Evolutionary conservation across 1,140 invertebrate genomes (phyloP), one percentile per base, ranked within the genome.

Genomic region (Philopotamus ludificatus): DNA sequence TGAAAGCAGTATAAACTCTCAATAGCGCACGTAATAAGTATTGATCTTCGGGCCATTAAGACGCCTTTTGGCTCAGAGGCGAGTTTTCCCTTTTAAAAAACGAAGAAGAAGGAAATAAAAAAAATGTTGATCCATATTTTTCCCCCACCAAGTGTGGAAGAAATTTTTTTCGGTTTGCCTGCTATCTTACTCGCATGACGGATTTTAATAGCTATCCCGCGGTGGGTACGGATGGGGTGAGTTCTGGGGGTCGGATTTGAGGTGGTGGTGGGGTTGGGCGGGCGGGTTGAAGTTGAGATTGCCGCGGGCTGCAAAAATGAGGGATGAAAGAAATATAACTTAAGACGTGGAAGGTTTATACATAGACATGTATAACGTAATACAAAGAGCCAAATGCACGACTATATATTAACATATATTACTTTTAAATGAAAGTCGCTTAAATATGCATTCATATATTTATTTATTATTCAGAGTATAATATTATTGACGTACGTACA

Each of bases 261-360:
- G 54, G 16, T 49, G 23, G 10, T 18, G 23, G 21, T 4, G 41
- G 45, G 3, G 47, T 23, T 72, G 74, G 77, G 76, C 75, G 74
- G 76, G 78, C 74, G 76, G 77, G 75, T 79, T 79, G 74, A 77
- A 77, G 76, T 80, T 77, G 77, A 80, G 79, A 81, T 81, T 80
- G 79, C 79, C 79, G 79, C 79, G 77, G 79, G 79, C 79, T 81
- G 78, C 78, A 81, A 80, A 81, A 81, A 81, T 81, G 79, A 81
- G 79, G 79, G 79, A 81, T 81, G 79, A 81, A 81, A 81, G 79
- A 81, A 81, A 81, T 81, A 81, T 81, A 81, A 79, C 79, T 81
- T 81, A 81, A 81, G 80, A 81, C 79, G 78, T 77, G 80, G 78
- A 80, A 80, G 79, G 79, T 80, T 80, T 77, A 75, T 74, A 76